Evolutionary conservation across 2,113 vertebrate genomes (phyloP), one percentile per base, ranked within the genome.

Genomic region (Corvus moneduloides): DNA sequence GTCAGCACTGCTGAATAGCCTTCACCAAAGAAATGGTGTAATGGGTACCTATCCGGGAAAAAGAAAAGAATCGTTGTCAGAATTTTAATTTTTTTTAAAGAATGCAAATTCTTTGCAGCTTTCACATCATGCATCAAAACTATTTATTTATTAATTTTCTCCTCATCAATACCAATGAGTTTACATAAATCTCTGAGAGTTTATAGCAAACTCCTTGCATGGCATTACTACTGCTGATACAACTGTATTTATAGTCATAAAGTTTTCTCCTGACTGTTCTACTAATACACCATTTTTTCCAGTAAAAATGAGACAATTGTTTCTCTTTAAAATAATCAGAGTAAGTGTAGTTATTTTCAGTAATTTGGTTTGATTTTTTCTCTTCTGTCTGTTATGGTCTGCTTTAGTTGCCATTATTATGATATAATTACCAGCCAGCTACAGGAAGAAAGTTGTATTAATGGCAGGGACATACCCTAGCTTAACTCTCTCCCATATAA

Each of bases 11-110:
- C 80, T 91, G 80, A 97, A 94, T 4, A 94, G 90, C 58, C 84
- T 97, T 98, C 97, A 95, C 96, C 95, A 97, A 96, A 66, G 87
- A 88, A 97, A 95, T 92, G 95, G 69, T 92, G 94, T 78, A 94
- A 98, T 72, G 97, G 97, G 96, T 97, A 98, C 98, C 99, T 99
- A 98, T 92, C 61, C 91, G 3, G 93, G 73, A 93, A 97, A 91
- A 94, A 98, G 76, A 98, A 41, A 97, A 97, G 92, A 96, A 89
- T 27, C 39, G 44, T 66, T 87, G 95, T 99, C 98, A 99, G 97
- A 96, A 87, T 19, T 54, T 93, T 94, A 32, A 7, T 9, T 35
- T 39, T 39, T 39, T 77, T 58, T 11, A 95, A 69, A 76, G 46
- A 90, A 91, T 11, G 21, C 8, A 84, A 83, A 56, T 73, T 76